Base-by-base conservation (phyloP, 1,140 invertebrate genomes). In the Drosophila nigromelanica region DNA sequence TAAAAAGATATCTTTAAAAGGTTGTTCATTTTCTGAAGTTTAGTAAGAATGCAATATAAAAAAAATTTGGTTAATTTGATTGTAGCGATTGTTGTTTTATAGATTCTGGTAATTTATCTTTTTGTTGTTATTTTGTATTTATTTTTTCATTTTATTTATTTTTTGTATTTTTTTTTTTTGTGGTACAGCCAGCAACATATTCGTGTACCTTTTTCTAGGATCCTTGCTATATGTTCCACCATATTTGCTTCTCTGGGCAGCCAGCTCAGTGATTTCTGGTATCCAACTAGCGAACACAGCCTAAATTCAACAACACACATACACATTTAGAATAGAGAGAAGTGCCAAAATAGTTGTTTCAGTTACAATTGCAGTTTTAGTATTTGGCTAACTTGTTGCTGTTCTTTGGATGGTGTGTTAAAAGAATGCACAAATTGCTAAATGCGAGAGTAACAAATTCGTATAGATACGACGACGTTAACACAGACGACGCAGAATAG, bases 261-360 rank as follows among this genome's bases (percentile, higher is more conserved):
- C 96, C 94, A 99, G 96, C 94, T 98, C 98, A 93, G 97, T 98
- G 94, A 99, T 99, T 96, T 99, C 98, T 93, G 98, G 98, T 94
- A 99, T 98, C 97, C 97, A 98, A 95, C 97, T 98, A 94, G 98
- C 98, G 96, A 99, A 99, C 95, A 99, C 97, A 95, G 97, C 97
- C 97, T 98, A 97, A 80, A 91, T 81, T 90, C 77, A 90, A 91
- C 80, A 87, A 76, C 83, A 91, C 89, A 91, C 89, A 91, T 80
- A 90, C 85, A 91, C 73, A 87, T 79, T 90, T 86, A 90, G 77
- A 89, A 80, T 76, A 66, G 43, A 62, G 37, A 73, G 55, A 56
- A 55, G 73, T 76, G 73, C 68, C 72, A 78, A 78, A 52, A 61
- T 50, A 50, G 11, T 72, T 67, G 45, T 68, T 73, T 73, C 51